These are phyloP conservation scores for Pristis pectinata DNA, from an alignment of 2,797 vertebrate species.

Conservation along the genomic window DNA sequence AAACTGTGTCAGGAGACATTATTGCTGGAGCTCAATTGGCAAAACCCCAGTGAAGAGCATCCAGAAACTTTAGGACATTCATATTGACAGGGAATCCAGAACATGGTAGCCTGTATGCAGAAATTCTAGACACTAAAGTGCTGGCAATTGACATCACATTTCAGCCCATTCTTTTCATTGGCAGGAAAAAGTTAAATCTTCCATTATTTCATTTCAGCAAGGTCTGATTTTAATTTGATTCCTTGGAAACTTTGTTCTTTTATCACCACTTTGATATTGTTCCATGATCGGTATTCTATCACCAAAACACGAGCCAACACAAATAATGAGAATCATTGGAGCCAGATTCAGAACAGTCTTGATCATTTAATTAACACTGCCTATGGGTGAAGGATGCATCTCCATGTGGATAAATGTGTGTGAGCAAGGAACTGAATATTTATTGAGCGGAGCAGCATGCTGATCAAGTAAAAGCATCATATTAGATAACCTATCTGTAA, in stretches of 20 bases:
- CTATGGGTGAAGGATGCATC: too few species aligned
- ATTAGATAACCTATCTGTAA: neutral
- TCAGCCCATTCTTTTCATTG: neutral
- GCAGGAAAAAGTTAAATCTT: neutral
- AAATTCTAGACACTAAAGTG: too few species aligned
- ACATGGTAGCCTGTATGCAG: too few species aligned
- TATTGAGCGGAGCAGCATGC: neutral
- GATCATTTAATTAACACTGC: neutral
- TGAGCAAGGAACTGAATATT: neutral
- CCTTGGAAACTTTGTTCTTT: too few species aligned
- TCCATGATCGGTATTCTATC: neutral
- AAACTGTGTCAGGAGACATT: too few species aligned
- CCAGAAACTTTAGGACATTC: too few species aligned
- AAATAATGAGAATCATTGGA: neutral
- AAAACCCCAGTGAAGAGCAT: too few species aligned
- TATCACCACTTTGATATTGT: neutral
- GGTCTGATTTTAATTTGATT: neutral
- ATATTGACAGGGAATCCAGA: too few species aligned
- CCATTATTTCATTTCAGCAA: neutral
- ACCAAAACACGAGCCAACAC: neutral
- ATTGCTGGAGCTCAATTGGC: too few species aligned
- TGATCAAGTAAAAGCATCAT: neutral
- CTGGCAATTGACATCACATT: too few species aligned
- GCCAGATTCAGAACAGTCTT: neutral
- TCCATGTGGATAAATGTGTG: neutral